Conservation (phyloP, 2,797 vertebrate genomes). For the Sebastes steindachneri region DNA sequence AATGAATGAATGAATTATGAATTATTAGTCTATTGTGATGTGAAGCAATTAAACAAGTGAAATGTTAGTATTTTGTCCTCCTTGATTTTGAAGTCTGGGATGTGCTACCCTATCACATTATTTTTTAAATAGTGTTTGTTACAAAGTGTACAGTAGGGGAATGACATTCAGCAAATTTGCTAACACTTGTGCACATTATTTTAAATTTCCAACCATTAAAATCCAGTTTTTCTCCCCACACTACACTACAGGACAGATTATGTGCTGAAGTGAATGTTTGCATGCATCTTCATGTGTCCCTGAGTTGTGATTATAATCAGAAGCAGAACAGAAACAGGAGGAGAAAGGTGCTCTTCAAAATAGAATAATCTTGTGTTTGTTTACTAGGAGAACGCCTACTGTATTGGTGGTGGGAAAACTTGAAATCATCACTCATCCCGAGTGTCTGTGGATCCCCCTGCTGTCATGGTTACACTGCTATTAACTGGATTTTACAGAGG, state of each 20-base stretch:
- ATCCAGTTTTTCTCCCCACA: neutral
- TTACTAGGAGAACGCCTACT: neutral
- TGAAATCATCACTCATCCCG: constrained; percentile 16
- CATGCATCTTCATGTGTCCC: neutral
- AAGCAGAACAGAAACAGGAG: neutral
- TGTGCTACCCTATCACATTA: no score
- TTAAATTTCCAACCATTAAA: neutral
- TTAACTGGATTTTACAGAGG: constrained; percentile 42
- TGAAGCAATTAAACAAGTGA: no score
- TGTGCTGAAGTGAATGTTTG: neutral
- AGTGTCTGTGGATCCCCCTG: constrained; percentile 22
- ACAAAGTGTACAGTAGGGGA: neutral
- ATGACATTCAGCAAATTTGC: neutral
- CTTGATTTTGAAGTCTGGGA: no score
- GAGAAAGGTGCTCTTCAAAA: neutral
- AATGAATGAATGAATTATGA: no score
- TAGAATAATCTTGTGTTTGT: constrained; percentile 37
- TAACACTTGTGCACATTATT: neutral
- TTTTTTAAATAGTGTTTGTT: neutral
- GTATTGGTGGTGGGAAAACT: neutral
- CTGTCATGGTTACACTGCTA: constrained; percentile 38
- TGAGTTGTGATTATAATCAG: constrained; percentile 11
- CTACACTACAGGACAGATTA: neutral
- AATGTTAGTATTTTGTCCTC: no score
- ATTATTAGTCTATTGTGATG: no score